Evolutionary conservation across 2,888 invertebrate species (phyloP), one percentile per base, ranked within the genome.

Genomic region (Cacoxenus indagator): DNA sequence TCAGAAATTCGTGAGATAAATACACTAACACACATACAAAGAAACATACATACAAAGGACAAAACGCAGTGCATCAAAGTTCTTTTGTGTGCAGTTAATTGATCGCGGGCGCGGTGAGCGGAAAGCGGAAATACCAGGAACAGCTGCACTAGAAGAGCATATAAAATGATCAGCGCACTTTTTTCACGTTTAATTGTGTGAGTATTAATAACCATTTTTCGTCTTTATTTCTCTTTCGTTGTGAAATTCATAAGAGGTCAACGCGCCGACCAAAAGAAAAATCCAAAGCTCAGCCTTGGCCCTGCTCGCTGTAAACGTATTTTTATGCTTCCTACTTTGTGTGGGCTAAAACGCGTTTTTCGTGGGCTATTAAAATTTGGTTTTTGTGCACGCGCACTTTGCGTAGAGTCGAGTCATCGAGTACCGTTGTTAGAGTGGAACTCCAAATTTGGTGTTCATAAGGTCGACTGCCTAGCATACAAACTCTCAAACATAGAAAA

Each of bases 141-240:
- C 37, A 14, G 37, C 37, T 8, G 9, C 19, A 31, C 31, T 19
- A 37, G 51, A 9, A 8, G 17, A 70, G 64, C 68, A 68, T 64
- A 66, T 77, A 84, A 71, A 70, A 87, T 87, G 87, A 87, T 87
- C 75, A 87, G 86, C 76, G 85, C 85, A 68, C 77, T 87, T 68
- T 80, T 87, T 73, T 87, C 87, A 54, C 85, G 87, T 43, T 76
- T 87, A 65, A 82, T 86, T 74, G 87, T 87, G 87, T 87, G 81
- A 87, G 87, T 87, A 85, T 27, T 9, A 37, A 57, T 24, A 46
- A 22, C 8, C 8, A 26, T 27, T 51, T 51, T 37, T 37, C 14
- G 37, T 37, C 5, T 31, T 31, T 6, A 31, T 4, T 6, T 6
- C 31, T 6, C 9, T 31, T 37, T 37, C 37, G 2, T 37, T 37